Conservation (phyloP, 2,888 invertebrate species). For the Mycalesis mineus region DNA sequence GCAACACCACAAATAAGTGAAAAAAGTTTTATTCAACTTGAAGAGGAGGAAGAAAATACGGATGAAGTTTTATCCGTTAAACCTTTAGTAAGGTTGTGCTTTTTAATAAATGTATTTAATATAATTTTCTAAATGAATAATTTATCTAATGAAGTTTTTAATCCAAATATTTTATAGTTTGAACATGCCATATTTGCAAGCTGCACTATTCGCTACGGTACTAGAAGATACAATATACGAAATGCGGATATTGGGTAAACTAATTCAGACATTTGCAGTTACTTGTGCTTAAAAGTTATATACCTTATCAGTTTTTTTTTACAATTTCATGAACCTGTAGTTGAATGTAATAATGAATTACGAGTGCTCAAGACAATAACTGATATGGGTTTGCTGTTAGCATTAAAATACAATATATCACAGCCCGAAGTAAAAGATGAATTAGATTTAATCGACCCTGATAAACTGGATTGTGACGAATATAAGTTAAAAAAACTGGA, state of each 20-base stretch:
- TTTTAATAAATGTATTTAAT: too few species aligned
- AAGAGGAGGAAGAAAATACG: background rate
- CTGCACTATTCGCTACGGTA: slow-evolving; percentile 38
- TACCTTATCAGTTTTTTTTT: background rate
- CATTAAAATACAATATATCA: slow-evolving; percentile 34
- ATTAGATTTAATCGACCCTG: slow-evolving; percentile 33
- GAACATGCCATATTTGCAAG: slow-evolving; percentile 36
- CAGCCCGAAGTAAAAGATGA: slow-evolving; percentile 34
- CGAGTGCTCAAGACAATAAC: slow-evolving; percentile 34
- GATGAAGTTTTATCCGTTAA: background rate
- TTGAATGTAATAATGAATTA: slow-evolving; percentile 40
- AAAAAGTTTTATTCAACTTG: background rate
- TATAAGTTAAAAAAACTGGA: slow-evolving; percentile 41
- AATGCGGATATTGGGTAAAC: slow-evolving; percentile 38
- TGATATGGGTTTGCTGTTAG: slow-evolving; percentile 34
- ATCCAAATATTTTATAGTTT: slow-evolving; percentile 6
- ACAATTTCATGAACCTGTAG: slow-evolving; percentile 21
- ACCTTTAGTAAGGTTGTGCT: background rate
- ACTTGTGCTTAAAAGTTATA: too few species aligned
- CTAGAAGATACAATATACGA: slow-evolving; percentile 41
- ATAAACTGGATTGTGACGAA: slow-evolving; percentile 30
- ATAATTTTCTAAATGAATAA: too few species aligned
- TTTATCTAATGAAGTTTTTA: too few species aligned
- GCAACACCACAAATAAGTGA: background rate
- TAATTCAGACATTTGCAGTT: background rate